A percentile compares a stretch with the other conserved stretches of the same genome.
Conservation (phyloP, 2,113 vertebrate genomes). For the Rhineura floridana region DNA sequence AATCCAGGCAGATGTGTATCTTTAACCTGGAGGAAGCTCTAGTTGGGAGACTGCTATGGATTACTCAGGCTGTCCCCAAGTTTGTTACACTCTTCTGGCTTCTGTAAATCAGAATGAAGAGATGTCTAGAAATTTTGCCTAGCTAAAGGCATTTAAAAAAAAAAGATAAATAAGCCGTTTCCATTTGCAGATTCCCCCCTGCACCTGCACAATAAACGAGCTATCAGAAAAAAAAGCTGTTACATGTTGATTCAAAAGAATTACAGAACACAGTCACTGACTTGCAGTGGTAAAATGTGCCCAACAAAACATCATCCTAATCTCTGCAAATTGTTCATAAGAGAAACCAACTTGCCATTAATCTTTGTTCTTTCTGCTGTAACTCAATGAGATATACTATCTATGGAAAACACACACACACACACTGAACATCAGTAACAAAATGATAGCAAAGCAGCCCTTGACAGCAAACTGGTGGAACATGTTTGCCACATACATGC, state of each 20-base stretch:
- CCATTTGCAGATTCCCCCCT: background rate
- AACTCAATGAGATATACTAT: constrained; percentile 20
- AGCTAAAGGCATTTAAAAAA: background rate
- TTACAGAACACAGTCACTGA: constrained; percentile 27
- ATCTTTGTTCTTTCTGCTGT: constrained; percentile 13
- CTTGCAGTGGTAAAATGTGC: background rate
- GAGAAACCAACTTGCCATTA: constrained; percentile 31
- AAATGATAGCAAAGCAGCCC: too few relatives aligned
- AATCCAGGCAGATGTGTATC: background rate
- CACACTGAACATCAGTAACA: background rate
- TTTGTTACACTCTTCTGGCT: background rate
- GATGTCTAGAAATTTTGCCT: fast-evolving
- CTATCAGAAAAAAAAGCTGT: background rate
- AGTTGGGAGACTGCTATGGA: fast-evolving
- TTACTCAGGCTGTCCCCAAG: background rate
- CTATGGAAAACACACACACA: background rate
- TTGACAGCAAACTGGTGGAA: background rate
- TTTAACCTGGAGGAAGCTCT: fast-evolving
- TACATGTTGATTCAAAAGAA: constrained; percentile 20
- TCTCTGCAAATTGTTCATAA: constrained; percentile 27
- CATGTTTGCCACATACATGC: background rate
- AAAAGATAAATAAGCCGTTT: constrained; percentile 9
- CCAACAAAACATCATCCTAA: constrained; percentile 23
- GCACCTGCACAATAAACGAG: constrained; percentile 22
- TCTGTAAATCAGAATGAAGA: fast-evolving